Conservation (phyloP, 2,113 vertebrate genomes). For the Paraplagusia blochii region DNA sequence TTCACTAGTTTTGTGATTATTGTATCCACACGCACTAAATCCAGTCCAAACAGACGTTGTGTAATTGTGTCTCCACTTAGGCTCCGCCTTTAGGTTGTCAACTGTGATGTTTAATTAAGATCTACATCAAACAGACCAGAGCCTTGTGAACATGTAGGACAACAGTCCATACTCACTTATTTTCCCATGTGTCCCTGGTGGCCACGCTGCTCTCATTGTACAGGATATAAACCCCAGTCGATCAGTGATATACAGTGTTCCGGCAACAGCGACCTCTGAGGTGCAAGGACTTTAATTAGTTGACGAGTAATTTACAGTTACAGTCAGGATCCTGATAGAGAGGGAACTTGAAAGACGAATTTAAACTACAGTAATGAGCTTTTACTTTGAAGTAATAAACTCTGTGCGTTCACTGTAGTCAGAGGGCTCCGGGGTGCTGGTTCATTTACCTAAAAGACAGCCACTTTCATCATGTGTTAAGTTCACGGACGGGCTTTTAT, state of each 20-base stretch:
- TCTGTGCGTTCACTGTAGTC: constrained; percentile 62
- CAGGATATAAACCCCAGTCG: constrained; percentile 50
- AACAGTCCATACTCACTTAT: constrained; percentile 27
- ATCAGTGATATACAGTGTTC: constrained; percentile 39
- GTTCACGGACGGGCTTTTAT: too few relatives aligned
- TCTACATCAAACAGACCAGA: constrained; percentile 66
- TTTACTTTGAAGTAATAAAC: constrained; percentile 70
- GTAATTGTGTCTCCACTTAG: constrained; percentile 68
- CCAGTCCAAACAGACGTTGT: constrained; percentile 57
- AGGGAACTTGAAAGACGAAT: constrained; percentile 70
- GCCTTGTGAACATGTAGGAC: constrained; percentile 49
- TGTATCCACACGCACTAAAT: constrained; percentile 28
- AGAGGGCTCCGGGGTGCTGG: constrained; percentile 49
- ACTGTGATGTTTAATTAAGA: constrained; percentile 69
- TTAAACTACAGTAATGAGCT: constrained; percentile 65
- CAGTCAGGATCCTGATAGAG: constrained; percentile 60
- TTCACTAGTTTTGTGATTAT: constrained; percentile 46
- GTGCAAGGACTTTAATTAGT: constrained; percentile 62
- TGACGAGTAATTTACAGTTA: constrained; percentile 69
- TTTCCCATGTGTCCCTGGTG: constrained; percentile 35
- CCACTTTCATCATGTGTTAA: too few relatives aligned
- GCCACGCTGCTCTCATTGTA: constrained; percentile 52
- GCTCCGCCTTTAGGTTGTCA: constrained; percentile 55
- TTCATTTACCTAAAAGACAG: constrained; percentile 47
- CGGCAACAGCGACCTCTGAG: constrained; percentile 67